A percentile compares a stretch with the other conserved stretches of the same genome.
phyloP scores from a whole-genome alignment of 2,797 vertebrate species.

The Lates japonicus region DNA sequence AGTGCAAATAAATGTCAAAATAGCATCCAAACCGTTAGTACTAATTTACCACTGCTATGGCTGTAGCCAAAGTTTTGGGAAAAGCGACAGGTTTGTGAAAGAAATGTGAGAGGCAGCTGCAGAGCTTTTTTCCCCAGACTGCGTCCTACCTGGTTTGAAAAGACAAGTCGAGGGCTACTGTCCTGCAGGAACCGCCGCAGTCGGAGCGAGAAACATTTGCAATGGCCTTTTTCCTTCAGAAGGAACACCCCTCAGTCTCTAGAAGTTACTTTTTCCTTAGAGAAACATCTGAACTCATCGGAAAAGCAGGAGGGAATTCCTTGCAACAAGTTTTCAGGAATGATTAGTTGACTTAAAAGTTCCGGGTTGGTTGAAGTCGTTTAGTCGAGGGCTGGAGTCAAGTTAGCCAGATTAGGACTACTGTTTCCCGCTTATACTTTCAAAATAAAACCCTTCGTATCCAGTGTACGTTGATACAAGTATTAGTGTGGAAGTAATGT shows the following conservation, averaged over 20 bases:
- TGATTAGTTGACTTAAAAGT: conserved; percentile 78
- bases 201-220: conserved; percentile 64
- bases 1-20: not conserved
- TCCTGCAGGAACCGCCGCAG: conserved; percentile 68
- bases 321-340: conserved; percentile 40
- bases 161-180: conserved; percentile 63
- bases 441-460: conserved; percentile 37
- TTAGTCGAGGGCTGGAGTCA: conserved; percentile 31
- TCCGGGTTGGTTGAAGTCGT: conserved; percentile 84
- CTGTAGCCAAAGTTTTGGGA: not conserved
- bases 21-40: not conserved
- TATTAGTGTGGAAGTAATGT: not conserved
- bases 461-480: accelerated
- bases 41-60: not conserved
- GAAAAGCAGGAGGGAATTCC: conserved; percentile 32
- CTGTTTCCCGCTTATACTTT: conserved; percentile 24
- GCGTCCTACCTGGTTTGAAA: conserved; percentile 82
- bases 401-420: accelerated
- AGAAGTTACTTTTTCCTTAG: not conserved
- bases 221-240: not conserved
- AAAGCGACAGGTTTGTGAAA: not conserved
- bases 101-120: conserved; percentile 21
- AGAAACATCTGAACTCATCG: not conserved
- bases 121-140: not conserved
- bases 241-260: not conserved